A percentile compares a stretch with the other conserved stretches of the same genome.
These are phyloP conservation scores for Rhopalosiphum maidis DNA, from an alignment of 1,140 invertebrate genomes.

Conservation along the genomic window DNA sequence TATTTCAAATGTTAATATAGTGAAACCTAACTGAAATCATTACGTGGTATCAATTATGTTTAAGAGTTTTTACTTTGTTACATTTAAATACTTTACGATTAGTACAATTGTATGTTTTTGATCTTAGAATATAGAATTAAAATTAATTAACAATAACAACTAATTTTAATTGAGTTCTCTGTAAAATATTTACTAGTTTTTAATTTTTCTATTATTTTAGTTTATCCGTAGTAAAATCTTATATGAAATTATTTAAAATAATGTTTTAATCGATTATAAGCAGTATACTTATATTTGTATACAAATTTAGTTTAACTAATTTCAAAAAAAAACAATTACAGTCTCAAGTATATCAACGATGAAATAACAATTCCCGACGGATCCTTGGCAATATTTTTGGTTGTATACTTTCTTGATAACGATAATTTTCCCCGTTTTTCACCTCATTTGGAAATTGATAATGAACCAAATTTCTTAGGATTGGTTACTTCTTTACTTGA, in stretches of 20 bases:
- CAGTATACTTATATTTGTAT: neutral
- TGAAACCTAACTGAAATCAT: neutral
- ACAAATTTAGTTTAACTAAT: neutral
- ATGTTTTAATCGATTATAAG: neutral
- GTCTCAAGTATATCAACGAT: conserved; percentile 26
- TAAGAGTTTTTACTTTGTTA: neutral
- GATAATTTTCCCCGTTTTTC: neutral
- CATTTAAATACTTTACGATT: neutral
- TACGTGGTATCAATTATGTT: neutral
- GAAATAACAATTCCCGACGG: neutral
- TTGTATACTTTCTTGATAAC: neutral
- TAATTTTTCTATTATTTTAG: neutral
- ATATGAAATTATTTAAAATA: neutral
- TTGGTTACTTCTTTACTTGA: conserved; percentile 20
- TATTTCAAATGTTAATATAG: neutral
- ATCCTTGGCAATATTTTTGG: neutral
- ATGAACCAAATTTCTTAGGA: neutral
- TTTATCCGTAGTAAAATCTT: neutral
- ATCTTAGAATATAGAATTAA: neutral
- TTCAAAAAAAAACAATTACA: conserved; percentile 3
- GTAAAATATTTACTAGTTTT: neutral
- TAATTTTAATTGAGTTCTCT: neutral
- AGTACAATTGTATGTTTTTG: neutral
- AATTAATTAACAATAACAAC: no score
- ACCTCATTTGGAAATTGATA: conserved; percentile 35